Evolutionary conservation across 2,888 invertebrate species (phyloP), one percentile per base, ranked within the genome.

Genomic region (Papilio gigon): DNA sequence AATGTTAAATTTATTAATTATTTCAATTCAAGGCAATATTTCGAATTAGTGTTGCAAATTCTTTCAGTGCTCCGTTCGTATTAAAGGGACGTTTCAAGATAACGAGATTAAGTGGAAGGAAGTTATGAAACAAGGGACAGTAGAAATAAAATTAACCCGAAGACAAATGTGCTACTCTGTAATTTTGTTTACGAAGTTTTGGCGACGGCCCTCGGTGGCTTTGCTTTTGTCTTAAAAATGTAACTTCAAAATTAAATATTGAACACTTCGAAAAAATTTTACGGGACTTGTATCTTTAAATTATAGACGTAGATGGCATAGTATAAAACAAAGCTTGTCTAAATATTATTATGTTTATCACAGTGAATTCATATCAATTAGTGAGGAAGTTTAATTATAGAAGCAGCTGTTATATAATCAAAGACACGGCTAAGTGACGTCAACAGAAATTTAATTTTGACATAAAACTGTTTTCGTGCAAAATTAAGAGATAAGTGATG

Each of bases 131-230:
- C 77, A 81, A 78, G 71, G 71, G 77, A 77, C 73, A 77, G 77
- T 78, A 78, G 76, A 78, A 81, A 80, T 72, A 74, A 77, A 74
- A 78, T 73, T 74, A 80, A 76, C 71, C 76, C 70, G 67, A 63
- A 77, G 75, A 78, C 80, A 85, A 81, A 80, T 78, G 76, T 76
- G 72, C 71, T 74, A 70, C 76, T 61, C 56, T 72, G 76, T 82
- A 84, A 84, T 82, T 82, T 78, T 71, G 76, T 83, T 84, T 78
- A 64, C 70, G 47, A 84, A 84, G 77, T 83, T 82, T 79, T 70
- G 40, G 75, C 75, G 72, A 78, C 77, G 79, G 76, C 76, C 61
- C 69, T 44, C 56, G 65, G 64, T 67, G 71, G 67, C 58, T 70
- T 62, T 40, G 50, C 65, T 66, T 63, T 60, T 17, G 20, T 44